Evolutionary conservation across 2,888 invertebrate species (phyloP).

Genomic region (Tipula confusa): DNA sequence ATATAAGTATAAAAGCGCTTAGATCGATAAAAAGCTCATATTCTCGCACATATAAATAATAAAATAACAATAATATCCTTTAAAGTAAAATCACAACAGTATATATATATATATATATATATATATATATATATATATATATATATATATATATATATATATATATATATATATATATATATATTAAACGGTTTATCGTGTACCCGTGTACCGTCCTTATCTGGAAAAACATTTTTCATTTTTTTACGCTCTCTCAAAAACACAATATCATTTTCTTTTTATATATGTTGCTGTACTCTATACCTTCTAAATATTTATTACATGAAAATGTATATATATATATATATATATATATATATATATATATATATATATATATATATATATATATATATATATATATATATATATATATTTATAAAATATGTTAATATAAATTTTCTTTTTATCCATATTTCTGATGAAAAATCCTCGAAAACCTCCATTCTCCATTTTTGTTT

Average conservation of each 20-base stretch:
- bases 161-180: neutral
- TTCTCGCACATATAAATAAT: conserved; percentile 1
- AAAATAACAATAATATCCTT: conserved; percentile 20
- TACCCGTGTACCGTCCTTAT: conserved; percentile 20
- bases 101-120: neutral
- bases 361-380: no score
- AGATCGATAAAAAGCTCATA: conserved; percentile 4
- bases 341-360: neutral
- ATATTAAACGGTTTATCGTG: conserved; percentile 20
- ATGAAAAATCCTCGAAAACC: conserved; percentile 13
- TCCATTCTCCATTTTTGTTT: neutral
- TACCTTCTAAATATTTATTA: neutral
- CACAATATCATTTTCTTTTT: conserved; percentile 25
- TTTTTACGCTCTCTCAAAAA: neutral
- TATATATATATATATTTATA: neutral
- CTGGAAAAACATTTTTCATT: neutral
- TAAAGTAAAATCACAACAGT: conserved; percentile 8
- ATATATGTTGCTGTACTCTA: neutral
- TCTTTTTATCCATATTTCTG: conserved; percentile 25
- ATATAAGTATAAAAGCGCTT: neutral
- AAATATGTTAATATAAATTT: conserved; percentile 25
- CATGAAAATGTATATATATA: neutral
- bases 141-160: neutral
- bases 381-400: no score
- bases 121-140: neutral